phyloP scores from a whole-genome alignment of 2,888 invertebrate species.

The Drosophila cracens region DNA sequence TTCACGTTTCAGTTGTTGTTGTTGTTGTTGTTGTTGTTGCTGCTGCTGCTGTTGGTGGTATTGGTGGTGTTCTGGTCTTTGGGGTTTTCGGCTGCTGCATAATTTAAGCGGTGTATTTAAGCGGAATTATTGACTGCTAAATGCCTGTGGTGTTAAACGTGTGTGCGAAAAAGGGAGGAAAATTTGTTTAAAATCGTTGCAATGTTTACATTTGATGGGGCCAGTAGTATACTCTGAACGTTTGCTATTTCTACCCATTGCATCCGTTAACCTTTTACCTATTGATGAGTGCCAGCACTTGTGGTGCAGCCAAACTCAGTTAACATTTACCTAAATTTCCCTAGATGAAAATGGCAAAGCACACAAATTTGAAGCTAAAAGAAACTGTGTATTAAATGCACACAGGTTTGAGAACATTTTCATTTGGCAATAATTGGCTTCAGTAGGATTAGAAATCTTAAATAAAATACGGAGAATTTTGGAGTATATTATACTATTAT shows the following conservation, averaged over 20 bases:
- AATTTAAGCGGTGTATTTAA: conserved; percentile 75
- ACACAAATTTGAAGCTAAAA: background rate
- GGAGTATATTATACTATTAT: too few species aligned
- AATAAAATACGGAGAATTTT: background rate
- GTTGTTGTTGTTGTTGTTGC: conserved; percentile 10
- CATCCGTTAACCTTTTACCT: conserved; percentile 8
- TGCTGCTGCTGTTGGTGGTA: conserved; percentile 15
- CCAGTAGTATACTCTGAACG: conserved; percentile 3
- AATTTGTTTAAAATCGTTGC: background rate
- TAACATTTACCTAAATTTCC: background rate
- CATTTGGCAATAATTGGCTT: background rate
- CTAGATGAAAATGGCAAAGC: background rate
- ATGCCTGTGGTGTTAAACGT: conserved; percentile 28
- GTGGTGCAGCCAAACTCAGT: background rate
- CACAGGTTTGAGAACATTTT: background rate
- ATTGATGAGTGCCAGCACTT: background rate
- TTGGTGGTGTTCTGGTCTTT: conserved; percentile 9
- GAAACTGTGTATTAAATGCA: background rate
- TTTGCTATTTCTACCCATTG: conserved; percentile 9
- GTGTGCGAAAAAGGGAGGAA: background rate
- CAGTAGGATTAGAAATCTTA: rapidly evolving
- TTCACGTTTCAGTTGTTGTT: conserved; percentile 19
- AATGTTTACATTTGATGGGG: conserved; percentile 6
- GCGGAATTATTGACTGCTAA: conserved; percentile 76
- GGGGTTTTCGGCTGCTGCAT: conserved; percentile 56